Evolutionary conservation across 92 coral and sea anemone species (phyloP), one percentile per base, ranked within the genome.

Genomic region (Parazoanthus darwini): DNA sequence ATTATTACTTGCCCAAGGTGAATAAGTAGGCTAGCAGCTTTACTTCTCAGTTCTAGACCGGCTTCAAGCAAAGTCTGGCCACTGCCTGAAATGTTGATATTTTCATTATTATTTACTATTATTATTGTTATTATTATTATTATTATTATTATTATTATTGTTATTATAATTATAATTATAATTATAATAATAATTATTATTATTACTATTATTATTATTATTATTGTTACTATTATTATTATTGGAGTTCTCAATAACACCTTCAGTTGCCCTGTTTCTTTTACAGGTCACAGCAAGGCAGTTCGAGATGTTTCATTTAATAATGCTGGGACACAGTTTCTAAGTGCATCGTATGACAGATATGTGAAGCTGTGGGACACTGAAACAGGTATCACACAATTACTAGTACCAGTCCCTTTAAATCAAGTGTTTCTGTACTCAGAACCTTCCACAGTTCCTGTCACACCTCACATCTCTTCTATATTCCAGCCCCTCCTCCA

Each of bases 301-400:
- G 99, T 97, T 14, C 96, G 99, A 9, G 99, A 97, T 81, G 91
- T 95, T 46, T 94, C 93, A 36, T 97, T 94, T 75, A 97, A 97
- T 86, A 97, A 97, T 83, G 88, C 86, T 58, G 99, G 99, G 51
- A 80, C 96, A 13, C 98, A 93, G 81, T 97, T 97, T 75, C 93
- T 97, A 16, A 97, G 98, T 77, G 99, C 99, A 22, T 95, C 97
- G 3, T 97, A 97, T 86, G 99, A 97, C 91, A 94, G 99, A 97
- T 97, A 95, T 74, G 98, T 96, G 82, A 97, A 97, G 85, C 93
- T 97, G 9, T 97, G 99, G 99, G 99, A 97, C 91, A 95, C 99
- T 1, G 99, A 97, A 88, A 95, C 99, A 82, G 99, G 99, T 96
- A 48, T 54, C 59, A 54, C 51, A 4, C 0, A 8, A 46, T 46